Evolutionary conservation across 2,888 invertebrate species (phyloP), one percentile per base, ranked within the genome.

Genomic region (Drymonia ruficornis): DNA sequence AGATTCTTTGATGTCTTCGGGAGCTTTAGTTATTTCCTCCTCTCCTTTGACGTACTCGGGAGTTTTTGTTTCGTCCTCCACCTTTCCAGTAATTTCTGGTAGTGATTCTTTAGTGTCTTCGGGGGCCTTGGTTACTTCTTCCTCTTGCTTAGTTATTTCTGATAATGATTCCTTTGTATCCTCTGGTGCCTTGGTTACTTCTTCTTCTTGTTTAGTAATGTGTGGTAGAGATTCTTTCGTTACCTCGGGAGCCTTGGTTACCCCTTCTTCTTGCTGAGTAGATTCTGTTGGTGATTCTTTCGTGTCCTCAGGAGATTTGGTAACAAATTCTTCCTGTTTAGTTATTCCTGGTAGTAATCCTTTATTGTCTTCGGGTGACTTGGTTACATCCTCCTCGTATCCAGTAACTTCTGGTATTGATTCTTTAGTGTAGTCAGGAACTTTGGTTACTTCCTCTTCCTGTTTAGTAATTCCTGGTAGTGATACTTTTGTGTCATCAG

Each of bases 271-370:
- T 0, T 29, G 29, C 7, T 15, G 9, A 31, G 29, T 31, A 7
- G n/a, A 5, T n/a, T 46, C 29, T 11, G 46, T 11, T 31, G 9
- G 3, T 9, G 31, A 16, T 46, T 46, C 46, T 42, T 9, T 42
- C 18, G 2, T 18, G 11, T 42, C 42, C n/a, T 42, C 42, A 42
- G 42, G 42, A 42, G 23, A 2, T 23, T 44, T 44, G 18, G 44
- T 44, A 13, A 44, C 19, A 13, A 16, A 16, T 9, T 46, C 46
- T n/a, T 31, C 46, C 6, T 46, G 46, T 46, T 16, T 31, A 16
- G 46, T 15, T 1, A 46, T 16, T 16, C 15, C 29, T 1, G 44
- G 23, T 13, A 13, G 2, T 3, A 31, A 31, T 7, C 15, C 46
- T 16, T 46, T 31, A 1, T 2, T 16, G 3, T 11, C 15, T 8